These are phyloP conservation scores for Galaxias olidus DNA, from an alignment of 2,797 vertebrate genomes.

Conservation along the genomic window DNA sequence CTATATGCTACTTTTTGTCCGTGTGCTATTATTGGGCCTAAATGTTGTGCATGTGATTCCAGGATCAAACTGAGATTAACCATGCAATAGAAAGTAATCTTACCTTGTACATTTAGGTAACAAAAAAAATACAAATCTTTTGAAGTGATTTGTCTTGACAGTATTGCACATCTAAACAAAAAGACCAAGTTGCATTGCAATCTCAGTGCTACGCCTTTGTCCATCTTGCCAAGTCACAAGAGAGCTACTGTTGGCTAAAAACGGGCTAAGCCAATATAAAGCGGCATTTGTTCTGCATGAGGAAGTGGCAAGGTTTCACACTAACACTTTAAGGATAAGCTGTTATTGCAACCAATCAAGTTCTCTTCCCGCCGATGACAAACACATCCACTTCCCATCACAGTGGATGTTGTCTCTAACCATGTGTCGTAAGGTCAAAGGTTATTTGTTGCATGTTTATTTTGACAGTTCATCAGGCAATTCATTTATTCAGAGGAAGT, in stretches of 20 bases:
- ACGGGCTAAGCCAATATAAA: slow-evolving; percentile 76
- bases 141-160: too few species aligned
- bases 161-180: slow-evolving; percentile 11
- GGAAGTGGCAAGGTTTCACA: slow-evolving; percentile 79
- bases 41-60: slow-evolving; percentile 9
- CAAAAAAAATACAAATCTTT: neutral
- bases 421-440: slow-evolving; percentile 76
- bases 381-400: slow-evolving; percentile 78
- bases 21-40: neutral
- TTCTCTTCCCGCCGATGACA: slow-evolving; percentile 61
- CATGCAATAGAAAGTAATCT: neutral
- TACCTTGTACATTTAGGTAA: neutral
- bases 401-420: slow-evolving; percentile 80
- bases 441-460: slow-evolving; percentile 47
- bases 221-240: slow-evolving; percentile 69
- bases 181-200: slow-evolving; percentile 76
- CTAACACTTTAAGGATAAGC: slow-evolving; percentile 75
- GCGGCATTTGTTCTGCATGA: slow-evolving; percentile 73
- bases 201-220: slow-evolving; percentile 70
- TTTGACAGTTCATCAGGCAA: slow-evolving; percentile 7
- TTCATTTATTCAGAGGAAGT: slow-evolving; percentile 18
- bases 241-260: slow-evolving; percentile 76
- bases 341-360: slow-evolving; percentile 79
- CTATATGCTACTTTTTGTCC: neutral
- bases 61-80: neutral